Percentiles rank a stretch among this genome's conserved stretches.
These are phyloP conservation scores for Brachyhypopomus gauderio DNA, from an alignment of 2,113 vertebrate species.

Conservation along the genomic window DNA sequence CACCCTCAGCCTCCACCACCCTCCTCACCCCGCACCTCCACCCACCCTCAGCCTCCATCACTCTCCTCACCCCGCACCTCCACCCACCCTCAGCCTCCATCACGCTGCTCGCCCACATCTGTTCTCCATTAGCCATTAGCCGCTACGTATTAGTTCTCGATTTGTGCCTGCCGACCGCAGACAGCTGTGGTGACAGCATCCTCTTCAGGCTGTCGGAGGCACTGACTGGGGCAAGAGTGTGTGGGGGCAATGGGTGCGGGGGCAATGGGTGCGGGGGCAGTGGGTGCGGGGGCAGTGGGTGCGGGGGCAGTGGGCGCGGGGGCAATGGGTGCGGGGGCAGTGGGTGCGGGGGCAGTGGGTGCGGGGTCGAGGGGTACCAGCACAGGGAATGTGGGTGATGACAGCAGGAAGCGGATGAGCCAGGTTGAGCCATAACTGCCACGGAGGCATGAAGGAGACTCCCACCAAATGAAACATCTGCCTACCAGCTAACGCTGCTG, in stretches of 20 bases:
- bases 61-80: neutral
- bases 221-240: constrained; percentile 1
- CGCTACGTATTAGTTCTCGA: constrained; percentile 48
- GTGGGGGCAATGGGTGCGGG: no score
- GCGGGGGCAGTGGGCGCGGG: no score
- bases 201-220: constrained; percentile 23
- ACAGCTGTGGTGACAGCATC: constrained; percentile 39
- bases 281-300: no score
- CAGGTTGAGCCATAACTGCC: constrained; percentile 61
- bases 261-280: no score
- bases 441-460: constrained; percentile 73
- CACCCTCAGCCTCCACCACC: constrained; percentile 12
- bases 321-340: neutral
- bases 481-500: constrained; percentile 72
- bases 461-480: constrained; percentile 75
- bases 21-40: neutral
- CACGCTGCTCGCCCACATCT: constrained; percentile 42
- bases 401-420: constrained; percentile 32
- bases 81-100: neutral
- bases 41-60: constrained; percentile 10
- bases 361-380: no score
- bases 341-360: neutral
- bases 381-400: neutral
- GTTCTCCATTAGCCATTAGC: constrained; percentile 53
- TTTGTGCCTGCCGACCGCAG: constrained; percentile 46